Evolutionary conservation across 2,888 invertebrate species (phyloP), one percentile per base, ranked within the genome.

Genomic region (Agonopterix alstromeriana): DNA sequence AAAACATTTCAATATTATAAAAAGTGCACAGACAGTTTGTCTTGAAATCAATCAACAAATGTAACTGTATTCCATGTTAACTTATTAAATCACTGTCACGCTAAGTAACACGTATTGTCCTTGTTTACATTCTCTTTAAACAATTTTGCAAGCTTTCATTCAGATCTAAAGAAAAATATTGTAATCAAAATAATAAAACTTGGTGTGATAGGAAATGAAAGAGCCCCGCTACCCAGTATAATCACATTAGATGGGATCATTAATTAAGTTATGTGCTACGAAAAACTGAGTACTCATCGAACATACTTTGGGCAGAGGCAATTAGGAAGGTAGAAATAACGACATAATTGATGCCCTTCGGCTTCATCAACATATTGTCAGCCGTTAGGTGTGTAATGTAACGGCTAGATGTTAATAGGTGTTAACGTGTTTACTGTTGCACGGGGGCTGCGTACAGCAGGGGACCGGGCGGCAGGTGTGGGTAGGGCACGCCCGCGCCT

Each of bases 401-500:
- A 27, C 27, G 27, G 27, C 27, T 27, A 27, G 27, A 27, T 27
- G 27, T 27, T 27, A 7, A 1, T 27, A 27, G 27, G 5, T 27
- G 5, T 27, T 27, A 27, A n/a, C 38, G 38, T 1, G 36, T 73
- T 91, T 93, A 94, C 90, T 94, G 94, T 76, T 94, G 94, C 48
- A 94, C 94, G 43, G 94, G 92, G 36, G 93, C 77, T 77, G 93
- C 68, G 84, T 91, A 85, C 77, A 93, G 74, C 60, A 90, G 70
- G 4, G 87, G 85, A 49, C 86, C 69, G 76, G 92, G 81, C 65
- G 93, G 75, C 76, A 91, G 64, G 75, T 93, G 93, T 8, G 92
- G 90, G 72, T 93, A 91, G 10, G 93, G 91, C 45, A 87, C 86
- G 49, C 83, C 65, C 74, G 90, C 73, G 85, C 91, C 86, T 82